Percentiles rank a stretch among this genome's conserved stretches.
phyloP scores from a whole-genome alignment of 2,888 invertebrate species.

The Patella pellucida region DNA sequence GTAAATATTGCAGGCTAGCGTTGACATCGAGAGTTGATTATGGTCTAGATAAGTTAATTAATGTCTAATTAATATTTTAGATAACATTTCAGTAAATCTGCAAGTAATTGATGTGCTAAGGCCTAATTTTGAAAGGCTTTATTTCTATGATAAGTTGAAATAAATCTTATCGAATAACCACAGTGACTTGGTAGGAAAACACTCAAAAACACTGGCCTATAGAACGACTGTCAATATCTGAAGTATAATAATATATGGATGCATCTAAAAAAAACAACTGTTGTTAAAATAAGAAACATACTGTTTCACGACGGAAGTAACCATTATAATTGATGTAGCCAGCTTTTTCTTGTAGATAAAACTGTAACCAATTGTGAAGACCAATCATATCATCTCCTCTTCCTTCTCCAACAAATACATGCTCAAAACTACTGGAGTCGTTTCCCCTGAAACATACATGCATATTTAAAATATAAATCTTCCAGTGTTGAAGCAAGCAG shows the following conservation, averaged over 20 bases:
- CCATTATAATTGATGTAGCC: slow-evolving; percentile 70
- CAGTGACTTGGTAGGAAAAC: background rate
- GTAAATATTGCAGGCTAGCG: too few species aligned
- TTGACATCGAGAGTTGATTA: too few species aligned
- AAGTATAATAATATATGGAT: background rate
- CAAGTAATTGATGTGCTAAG: too few species aligned
- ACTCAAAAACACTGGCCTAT: background rate
- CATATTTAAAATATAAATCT: too few species aligned
- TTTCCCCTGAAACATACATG: slow-evolving; percentile 47
- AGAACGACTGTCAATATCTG: background rate
- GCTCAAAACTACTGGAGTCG: slow-evolving; percentile 71
- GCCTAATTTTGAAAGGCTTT: too few species aligned
- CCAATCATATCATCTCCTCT: slow-evolving; percentile 65
- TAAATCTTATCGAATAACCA: too few species aligned
- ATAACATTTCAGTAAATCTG: too few species aligned
- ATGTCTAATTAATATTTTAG: too few species aligned
- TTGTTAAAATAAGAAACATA: slow-evolving; percentile 39
- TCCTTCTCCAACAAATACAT: slow-evolving; percentile 71
- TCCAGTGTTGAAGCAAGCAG: too few species aligned
- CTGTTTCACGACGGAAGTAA: slow-evolving; percentile 68
- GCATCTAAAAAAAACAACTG: background rate
- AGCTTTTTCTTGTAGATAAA: slow-evolving; percentile 68
- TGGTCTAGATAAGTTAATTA: too few species aligned
- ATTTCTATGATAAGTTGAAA: too few species aligned
- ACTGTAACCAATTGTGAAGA: slow-evolving; percentile 72